Percentiles rank a stretch among this genome's conserved stretches.
These are phyloP conservation scores for Scrobipalpa costella DNA, from an alignment of 2,888 invertebrate genomes.

Conservation along the genomic window DNA sequence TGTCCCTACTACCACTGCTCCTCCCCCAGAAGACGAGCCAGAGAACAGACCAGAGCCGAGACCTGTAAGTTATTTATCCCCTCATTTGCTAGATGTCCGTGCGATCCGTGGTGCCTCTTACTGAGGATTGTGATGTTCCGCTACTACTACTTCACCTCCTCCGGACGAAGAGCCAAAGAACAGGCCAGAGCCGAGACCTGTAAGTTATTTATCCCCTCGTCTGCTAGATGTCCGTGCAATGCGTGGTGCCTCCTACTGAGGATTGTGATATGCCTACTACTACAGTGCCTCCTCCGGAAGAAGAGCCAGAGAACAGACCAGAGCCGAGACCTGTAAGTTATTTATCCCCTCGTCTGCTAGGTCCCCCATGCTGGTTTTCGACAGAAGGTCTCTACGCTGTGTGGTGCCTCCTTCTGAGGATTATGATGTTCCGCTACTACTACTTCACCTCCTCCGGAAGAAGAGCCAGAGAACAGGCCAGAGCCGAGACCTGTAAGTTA, in stretches of 20 bases:
- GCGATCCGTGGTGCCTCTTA: too few species aligned
- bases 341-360: too few species aligned
- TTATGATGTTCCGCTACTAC: too few species aligned
- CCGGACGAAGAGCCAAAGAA: slow-evolving; percentile 71
- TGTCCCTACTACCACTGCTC: slow-evolving; percentile 88
- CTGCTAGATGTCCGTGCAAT: too few species aligned
- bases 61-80: slow-evolving; percentile 47
- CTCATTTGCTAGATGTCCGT: too few species aligned
- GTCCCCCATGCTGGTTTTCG: slow-evolving; percentile 93
- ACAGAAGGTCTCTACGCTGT: slow-evolving; percentile 74
- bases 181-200: slow-evolving; percentile 62
- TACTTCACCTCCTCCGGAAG: slow-evolving; percentile 64
- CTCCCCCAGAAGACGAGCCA: slow-evolving; percentile 79
- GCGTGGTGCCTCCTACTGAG: too few species aligned
- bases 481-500: slow-evolving; percentile 59
- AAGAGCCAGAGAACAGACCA: slow-evolving; percentile 52
- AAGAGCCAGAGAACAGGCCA: slow-evolving; percentile 53
- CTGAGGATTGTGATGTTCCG: too few species aligned
- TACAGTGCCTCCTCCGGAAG: slow-evolving; percentile 64
- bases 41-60: slow-evolving; percentile 50
- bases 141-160: too few species aligned
- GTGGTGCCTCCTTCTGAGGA: too few species aligned
- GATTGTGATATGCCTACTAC: too few species aligned
- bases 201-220: slow-evolving; percentile 32
- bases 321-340: slow-evolving; percentile 59